Conservation (phyloP, 2,797 vertebrate species). For the Micromesistius poutassou region DNA sequence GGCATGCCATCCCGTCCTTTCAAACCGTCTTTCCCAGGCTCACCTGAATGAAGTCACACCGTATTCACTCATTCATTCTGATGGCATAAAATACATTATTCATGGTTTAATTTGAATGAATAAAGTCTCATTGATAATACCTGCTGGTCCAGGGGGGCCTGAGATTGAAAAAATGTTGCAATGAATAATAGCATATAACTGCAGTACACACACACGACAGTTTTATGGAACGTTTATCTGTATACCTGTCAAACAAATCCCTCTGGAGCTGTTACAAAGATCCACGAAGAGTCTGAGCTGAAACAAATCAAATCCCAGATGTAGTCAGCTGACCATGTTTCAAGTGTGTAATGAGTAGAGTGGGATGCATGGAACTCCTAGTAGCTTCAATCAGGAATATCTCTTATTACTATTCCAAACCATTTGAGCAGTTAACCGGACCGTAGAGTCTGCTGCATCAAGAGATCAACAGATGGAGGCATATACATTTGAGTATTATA, state of each 20-base stretch:
- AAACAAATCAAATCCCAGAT: slow-evolving; percentile 14
- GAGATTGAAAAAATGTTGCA: slow-evolving; percentile 9
- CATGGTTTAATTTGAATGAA: not conserved
- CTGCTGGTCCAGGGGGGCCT: slow-evolving; percentile 86
- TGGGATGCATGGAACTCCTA: not conserved
- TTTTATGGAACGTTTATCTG: not conserved
- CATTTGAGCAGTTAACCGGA: slow-evolving; percentile 36
- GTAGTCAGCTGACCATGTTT: not conserved
- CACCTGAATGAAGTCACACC: not conserved
- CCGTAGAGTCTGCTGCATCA: slow-evolving; percentile 27
- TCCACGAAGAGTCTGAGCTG: slow-evolving; percentile 82
- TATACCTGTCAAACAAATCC: slow-evolving; percentile 86
- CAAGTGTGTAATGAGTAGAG: not conserved
- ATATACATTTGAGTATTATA: not conserved
- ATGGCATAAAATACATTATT: not conserved
- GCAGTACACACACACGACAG: not conserved
- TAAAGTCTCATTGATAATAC: slow-evolving; percentile 63
- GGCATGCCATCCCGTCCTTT: slow-evolving; percentile 29
- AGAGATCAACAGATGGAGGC: slow-evolving; percentile 9
- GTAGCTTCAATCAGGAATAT: not conserved
- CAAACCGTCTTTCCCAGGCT: not conserved
- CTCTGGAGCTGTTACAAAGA: slow-evolving; percentile 83
- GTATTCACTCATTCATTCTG: not conserved
- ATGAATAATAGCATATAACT: not conserved
- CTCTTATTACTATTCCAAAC: slow-evolving; percentile 20